A percentile compares a stretch with the other conserved stretches of the same genome.
Evolutionary conservation across 2,113 vertebrate species (phyloP).

Genomic region (Arvicanthis niloticus): DNA sequence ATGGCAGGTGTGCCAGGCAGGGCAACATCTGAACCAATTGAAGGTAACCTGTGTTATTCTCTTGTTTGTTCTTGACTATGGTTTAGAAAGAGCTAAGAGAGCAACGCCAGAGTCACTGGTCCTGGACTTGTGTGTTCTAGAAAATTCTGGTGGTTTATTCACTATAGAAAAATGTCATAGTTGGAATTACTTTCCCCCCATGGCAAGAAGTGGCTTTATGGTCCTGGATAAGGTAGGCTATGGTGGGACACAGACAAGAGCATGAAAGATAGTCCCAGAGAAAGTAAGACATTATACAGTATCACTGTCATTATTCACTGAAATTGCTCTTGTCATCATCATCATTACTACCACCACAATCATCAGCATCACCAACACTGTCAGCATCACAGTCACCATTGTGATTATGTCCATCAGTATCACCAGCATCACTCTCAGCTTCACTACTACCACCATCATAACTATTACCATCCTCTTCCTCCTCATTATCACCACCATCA

Average conservation of each 20-base stretch:
- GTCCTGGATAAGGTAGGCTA: not conserved
- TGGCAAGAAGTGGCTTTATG: not conserved
- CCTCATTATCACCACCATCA: too few species aligned
- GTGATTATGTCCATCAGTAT: not conserved
- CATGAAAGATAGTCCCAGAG: not conserved
- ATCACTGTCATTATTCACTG: not conserved
- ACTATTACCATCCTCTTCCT: not conserved
- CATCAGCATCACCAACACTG: accelerated
- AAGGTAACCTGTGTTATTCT: not conserved
- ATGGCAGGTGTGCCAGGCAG: accelerated
- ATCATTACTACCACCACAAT: accelerated
- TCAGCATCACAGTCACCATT: not conserved
- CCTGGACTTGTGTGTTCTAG: not conserved
- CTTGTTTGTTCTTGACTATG: not conserved
- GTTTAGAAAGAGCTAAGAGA: not conserved
- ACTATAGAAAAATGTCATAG: not conserved
- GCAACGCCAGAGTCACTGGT: not conserved
- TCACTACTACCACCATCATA: not conserved
- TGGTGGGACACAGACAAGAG: not conserved
- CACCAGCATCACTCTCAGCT: not conserved
- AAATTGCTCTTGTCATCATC: accelerated
- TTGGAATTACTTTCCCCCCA: not conserved
- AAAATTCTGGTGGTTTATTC: not conserved
- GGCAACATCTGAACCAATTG: not conserved
- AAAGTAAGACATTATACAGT: not conserved